Evolutionary conservation across 2,888 invertebrate genomes (phyloP).

Genomic region (Pinctada fucata): DNA sequence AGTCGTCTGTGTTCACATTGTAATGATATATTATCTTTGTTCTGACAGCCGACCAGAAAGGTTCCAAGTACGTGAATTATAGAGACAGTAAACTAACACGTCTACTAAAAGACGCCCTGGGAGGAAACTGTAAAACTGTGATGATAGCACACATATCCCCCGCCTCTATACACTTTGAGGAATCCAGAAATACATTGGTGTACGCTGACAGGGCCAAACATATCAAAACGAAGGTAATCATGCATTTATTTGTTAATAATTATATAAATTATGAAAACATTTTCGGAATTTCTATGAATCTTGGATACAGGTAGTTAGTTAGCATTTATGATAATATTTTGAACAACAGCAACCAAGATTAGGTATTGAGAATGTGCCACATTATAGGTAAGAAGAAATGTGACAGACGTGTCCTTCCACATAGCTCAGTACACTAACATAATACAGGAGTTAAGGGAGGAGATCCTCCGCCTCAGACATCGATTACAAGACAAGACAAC

Average conservation of each 20-base stretch:
- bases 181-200: slow-evolving; percentile 93
- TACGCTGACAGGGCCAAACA: slow-evolving; percentile 96
- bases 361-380: too few species aligned
- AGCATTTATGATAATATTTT: neutral
- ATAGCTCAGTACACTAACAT: slow-evolving; percentile 91
- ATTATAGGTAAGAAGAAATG: slow-evolving; percentile 82
- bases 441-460: slow-evolving; percentile 88
- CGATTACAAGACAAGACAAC: slow-evolving; percentile 65
- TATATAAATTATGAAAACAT: too few species aligned
- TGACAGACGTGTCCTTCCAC: slow-evolving; percentile 85
- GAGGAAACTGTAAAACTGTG: slow-evolving; percentile 94
- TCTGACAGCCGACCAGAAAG: slow-evolving; percentile 76
- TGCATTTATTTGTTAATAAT: neutral
- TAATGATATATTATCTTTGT: too few species aligned
- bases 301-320: too few species aligned
- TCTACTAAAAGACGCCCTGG: slow-evolving; percentile 81
- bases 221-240: slow-evolving; percentile 90
- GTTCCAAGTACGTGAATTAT: slow-evolving; percentile 89
- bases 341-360: neutral
- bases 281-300: too few species aligned
- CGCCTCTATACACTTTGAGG: slow-evolving; percentile 88
- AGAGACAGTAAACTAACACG: slow-evolving; percentile 96
- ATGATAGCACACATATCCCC: slow-evolving; percentile 98
- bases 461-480: slow-evolving; percentile 81
- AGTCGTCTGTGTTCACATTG: too few species aligned